These are phyloP conservation scores for Callaeas wilsoni DNA, from an alignment of 2,113 vertebrate genomes.

Conservation along the genomic window DNA sequence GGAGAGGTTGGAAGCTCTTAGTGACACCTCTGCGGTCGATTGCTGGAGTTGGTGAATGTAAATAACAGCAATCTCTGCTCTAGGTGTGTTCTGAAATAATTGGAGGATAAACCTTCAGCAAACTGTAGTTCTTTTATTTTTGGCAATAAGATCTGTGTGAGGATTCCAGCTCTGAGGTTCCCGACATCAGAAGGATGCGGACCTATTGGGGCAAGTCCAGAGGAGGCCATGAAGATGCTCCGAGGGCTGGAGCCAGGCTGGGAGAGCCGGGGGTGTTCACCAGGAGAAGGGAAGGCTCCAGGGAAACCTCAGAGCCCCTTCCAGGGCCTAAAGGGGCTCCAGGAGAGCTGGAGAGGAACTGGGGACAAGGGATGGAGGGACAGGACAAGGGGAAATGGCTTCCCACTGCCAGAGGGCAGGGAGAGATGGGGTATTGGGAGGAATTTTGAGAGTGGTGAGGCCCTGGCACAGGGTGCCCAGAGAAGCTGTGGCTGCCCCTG, in stretches of 20 bases:
- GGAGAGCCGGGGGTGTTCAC: neutral
- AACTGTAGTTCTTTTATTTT: neutral
- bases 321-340: neutral
- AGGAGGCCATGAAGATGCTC: accelerated
- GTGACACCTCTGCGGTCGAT: accelerated
- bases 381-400: neutral
- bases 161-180: neutral
- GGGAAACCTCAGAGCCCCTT: neutral
- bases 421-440: accelerated
- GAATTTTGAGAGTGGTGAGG: accelerated
- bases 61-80: neutral
- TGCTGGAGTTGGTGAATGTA: neutral
- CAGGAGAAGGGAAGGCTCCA: neutral
- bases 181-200: accelerated
- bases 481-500: neutral
- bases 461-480: neutral
- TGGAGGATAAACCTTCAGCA: neutral
- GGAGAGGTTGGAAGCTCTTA: neutral
- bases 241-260: neutral
- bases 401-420: neutral
- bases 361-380: neutral
- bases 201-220: neutral
- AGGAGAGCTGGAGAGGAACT: neutral
- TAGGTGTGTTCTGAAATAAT: neutral
- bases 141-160: accelerated